phyloP scores from a whole-genome alignment of 2,888 invertebrate species.

The Fragum whitleyi region DNA sequence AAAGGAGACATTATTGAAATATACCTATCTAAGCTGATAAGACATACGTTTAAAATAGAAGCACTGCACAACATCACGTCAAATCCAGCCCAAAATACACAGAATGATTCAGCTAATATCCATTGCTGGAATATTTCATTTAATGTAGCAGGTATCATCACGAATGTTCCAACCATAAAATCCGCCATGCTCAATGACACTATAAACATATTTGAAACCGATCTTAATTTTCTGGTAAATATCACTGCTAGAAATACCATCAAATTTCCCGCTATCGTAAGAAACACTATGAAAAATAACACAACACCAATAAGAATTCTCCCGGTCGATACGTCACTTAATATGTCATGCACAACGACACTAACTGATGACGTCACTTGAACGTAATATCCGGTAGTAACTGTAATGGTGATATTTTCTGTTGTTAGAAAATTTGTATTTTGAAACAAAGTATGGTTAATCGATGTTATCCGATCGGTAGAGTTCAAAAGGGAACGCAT shows the following conservation, averaged over 20 bases:
- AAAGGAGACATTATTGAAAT: slow-evolving; percentile 79
- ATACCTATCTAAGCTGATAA: slow-evolving; percentile 79
- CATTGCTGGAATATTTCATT: slow-evolving; percentile 75
- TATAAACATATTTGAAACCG: slow-evolving; percentile 79
- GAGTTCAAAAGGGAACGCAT: not conserved
- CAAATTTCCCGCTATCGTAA: slow-evolving; percentile 74
- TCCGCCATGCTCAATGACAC: slow-evolving; percentile 77
- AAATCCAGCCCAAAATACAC: slow-evolving; percentile 79
- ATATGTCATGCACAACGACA: not conserved
- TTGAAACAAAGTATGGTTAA: not conserved
- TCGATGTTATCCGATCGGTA: not conserved
- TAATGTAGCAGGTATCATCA: slow-evolving; percentile 78
- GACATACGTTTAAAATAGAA: slow-evolving; percentile 78
- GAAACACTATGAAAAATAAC: slow-evolving; percentile 67
- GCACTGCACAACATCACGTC: slow-evolving; percentile 80
- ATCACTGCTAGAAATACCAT: slow-evolving; percentile 74
- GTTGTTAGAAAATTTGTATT: not conserved
- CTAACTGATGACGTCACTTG: slow-evolving; percentile 20
- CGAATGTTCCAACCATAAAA: slow-evolving; percentile 76
- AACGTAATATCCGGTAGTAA: slow-evolving; percentile 13
- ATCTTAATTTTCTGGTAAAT: slow-evolving; percentile 70
- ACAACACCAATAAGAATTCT: slow-evolving; percentile 65
- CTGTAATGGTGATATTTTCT: not conserved
- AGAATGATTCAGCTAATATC: slow-evolving; percentile 72
- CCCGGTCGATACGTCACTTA: slow-evolving; percentile 30